These are phyloP conservation scores for Rachycentron canadum DNA, from an alignment of 2,797 vertebrate genomes.

Conservation along the genomic window DNA sequence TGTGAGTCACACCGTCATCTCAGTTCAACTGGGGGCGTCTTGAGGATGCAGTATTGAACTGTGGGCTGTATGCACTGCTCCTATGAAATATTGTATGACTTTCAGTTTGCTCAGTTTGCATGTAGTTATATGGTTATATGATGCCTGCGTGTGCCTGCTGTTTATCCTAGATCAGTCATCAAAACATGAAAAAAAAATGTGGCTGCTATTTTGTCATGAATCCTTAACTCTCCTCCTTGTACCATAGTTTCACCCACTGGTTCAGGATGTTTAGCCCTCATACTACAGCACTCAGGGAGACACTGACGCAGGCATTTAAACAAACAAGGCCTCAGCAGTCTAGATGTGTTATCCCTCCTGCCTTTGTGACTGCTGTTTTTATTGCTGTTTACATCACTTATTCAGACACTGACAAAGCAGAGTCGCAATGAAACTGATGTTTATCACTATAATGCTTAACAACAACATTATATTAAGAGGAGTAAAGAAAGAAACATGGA, in stretches of 20 bases:
- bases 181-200: conserved; percentile 9
- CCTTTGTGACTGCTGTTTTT: conserved; percentile 35
- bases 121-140: conserved; percentile 5
- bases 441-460: conserved; percentile 3
- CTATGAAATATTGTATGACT: neutral
- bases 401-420: conserved; percentile 36
- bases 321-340: conserved; percentile 41
- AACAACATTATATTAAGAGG: conserved; percentile 2
- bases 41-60: conserved; percentile 6
- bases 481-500: neutral
- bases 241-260: conserved; percentile 10
- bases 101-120: neutral
- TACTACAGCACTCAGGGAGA: conserved; percentile 29
- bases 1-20: conserved; percentile 39
- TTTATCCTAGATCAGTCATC: conserved; percentile 38
- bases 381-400: conserved; percentile 38
- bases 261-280: conserved; percentile 54
- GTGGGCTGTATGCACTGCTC: neutral
- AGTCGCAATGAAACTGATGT: neutral
- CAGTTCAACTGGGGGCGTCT: neutral
- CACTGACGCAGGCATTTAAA: conserved; percentile 53
- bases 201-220: conserved; percentile 21
- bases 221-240: conserved; percentile 14
- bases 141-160: conserved; percentile 24
- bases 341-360: conserved; percentile 10